Base-by-base conservation (phyloP, 2,113 vertebrate genomes). In the Fregetta grallaria region DNA sequence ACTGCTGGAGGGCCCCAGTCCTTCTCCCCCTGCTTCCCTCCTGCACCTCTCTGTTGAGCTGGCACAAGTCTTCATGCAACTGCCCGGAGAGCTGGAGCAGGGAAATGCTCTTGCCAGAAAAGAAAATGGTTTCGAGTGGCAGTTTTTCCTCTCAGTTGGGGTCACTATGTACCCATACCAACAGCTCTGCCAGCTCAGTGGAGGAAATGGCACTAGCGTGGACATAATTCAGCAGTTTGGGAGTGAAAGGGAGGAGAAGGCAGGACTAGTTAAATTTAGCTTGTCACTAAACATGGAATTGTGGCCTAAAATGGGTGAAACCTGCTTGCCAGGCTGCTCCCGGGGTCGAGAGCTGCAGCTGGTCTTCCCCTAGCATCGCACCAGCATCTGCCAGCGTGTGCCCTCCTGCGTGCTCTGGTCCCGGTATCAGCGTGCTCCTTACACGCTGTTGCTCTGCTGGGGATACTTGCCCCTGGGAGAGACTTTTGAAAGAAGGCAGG, bases 371-470 rank as follows among this genome's bases (percentile, higher is more conserved):
- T 75, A 20, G 23, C 22, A 23, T 90, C 1, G 0, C 42, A 71
- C 25, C 27, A 49, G 62, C 1, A 0, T 23, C 56, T 70, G 29
- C 30, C 1, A 0, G 22, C 3, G 0, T 32, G 29, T 58, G 38
- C 15, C 15, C 12, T 55, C 53, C 40, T 40, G 22, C 1, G 0
- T 17, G 11, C 34, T 53, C 30, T 3, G 0, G 23, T 53, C 34
- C 26, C 2, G 0, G 8, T 12, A 14, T 13, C 2, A 1, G 38
- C 3, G 0, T 23, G 26, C 19, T 70, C 27, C 47, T 68, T 38
- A 61, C 20, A 7, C 0, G 0, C 21, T 25, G 38, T n/a, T 68
- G 59, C 47, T 77, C 29, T 1, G 0, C 18, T 0, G 0, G 19
- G 26, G 29, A 45, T 42, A 63, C 7, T 30, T 78, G 44, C 12